Base-by-base conservation (phyloP, 2,797 vertebrate species). In the Esox masquinongy region DNA sequence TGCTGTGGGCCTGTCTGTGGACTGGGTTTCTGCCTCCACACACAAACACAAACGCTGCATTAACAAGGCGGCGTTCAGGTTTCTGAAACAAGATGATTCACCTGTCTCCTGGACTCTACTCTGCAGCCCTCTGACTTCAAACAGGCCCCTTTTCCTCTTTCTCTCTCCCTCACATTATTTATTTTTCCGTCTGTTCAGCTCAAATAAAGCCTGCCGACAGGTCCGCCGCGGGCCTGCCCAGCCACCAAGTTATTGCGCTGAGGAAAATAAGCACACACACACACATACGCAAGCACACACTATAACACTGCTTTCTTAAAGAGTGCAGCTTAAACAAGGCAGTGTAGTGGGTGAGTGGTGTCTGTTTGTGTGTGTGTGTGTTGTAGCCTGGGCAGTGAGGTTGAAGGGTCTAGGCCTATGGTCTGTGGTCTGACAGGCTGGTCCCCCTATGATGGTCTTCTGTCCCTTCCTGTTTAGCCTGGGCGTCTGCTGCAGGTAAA, bases 391-490 rank as follows among this genome's bases (percentile, higher is more conserved):
- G 29, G 29, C 29, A 31, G 53, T 12, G 53, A 59, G 63, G 63
- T 24, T 80, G 84, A 77, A 75, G 80, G 73, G 68, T 68, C 68
- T 74, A 72, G 50, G 29, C 16, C 19, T 49, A 72, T 83, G 75
- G 83, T 86, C 75, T 69, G 56, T 79, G 74, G 39, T 3, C 61
- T 31, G 66, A 59, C 79, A 68, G 77, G 84, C 88, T 47, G 77
- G 75, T 91, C 94, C 94, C 93, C 89, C 29, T 89, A 93, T 94
- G 94, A 95, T 89, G 90, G 93, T 95, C 95, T 94, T 94, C 91
- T 84, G 93, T 95, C 94, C 93, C 93, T 97, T 96, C 96, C 96
- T 97, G 95, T 96, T 96, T 97, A 95, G 95, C 96, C 95, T 95
- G 94, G 92, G 92, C 91, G 94, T 95, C 95, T 93, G 93, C 94